Percentiles rank a stretch among this genome's conserved stretches.
phyloP scores from a whole-genome alignment of 2,888 invertebrate genomes.

The Drepana falcataria region DNA sequence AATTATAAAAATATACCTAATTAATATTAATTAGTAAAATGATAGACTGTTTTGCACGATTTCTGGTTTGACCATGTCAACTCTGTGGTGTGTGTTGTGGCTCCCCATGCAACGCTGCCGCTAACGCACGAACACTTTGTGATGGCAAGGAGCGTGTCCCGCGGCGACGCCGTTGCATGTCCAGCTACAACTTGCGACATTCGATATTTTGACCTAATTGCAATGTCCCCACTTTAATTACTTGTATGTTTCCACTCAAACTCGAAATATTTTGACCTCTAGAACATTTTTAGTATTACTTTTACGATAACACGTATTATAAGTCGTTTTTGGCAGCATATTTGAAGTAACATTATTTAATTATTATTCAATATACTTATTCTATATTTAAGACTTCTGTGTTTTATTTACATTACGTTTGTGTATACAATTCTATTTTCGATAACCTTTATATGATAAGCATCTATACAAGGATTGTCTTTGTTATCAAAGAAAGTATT shows the following conservation, averaged over 20 bases:
- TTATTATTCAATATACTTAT: conserved; percentile 80
- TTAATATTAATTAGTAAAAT: conserved; percentile 67
- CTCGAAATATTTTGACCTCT: conserved; percentile 71
- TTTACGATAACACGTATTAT: conserved; percentile 70
- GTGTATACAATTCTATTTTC: too few species aligned
- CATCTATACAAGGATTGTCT: background rate
- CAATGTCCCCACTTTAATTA: conserved; percentile 46
- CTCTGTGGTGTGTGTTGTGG: conserved; percentile 34
- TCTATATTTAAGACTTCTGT: conserved; percentile 66
- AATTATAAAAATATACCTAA: conserved; percentile 67
- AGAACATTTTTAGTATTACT: conserved; percentile 71
- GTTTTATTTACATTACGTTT: conserved; percentile 48
- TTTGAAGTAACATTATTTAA: conserved; percentile 78
- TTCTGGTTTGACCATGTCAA: conserved; percentile 50
- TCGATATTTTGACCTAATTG: conserved; percentile 43
- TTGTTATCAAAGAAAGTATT: conserved; percentile 9
- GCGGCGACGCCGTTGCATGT: conserved; percentile 30
- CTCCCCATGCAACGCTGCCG: conserved; percentile 27
- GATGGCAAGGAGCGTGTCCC: conserved; percentile 49
- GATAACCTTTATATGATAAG: too few species aligned
- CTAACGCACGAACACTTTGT: conserved; percentile 45
- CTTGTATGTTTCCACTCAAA: conserved; percentile 58
- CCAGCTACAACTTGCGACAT: conserved; percentile 36
- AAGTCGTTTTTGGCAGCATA: conserved; percentile 76
- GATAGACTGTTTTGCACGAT: conserved; percentile 75